A percentile compares a stretch with the other conserved stretches of the same genome.
Evolutionary conservation across 2,797 vertebrate genomes (phyloP).

Genomic region (Brachyalestes nurse): DNA sequence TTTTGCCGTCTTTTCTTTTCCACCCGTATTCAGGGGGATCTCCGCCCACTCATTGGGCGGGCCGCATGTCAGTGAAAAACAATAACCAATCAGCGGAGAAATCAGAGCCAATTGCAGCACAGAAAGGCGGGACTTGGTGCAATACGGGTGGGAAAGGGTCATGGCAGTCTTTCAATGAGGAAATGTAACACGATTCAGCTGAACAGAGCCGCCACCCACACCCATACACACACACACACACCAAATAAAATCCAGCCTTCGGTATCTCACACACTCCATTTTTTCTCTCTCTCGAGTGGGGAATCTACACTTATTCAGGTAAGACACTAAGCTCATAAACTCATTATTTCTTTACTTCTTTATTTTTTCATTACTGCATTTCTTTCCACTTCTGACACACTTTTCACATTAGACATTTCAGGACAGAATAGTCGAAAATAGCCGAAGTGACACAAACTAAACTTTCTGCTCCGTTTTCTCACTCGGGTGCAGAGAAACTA

Average conservation of each 20-base stretch:
- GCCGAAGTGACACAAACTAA: no score
- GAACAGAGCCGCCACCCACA: background rate
- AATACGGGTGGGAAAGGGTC: slow-evolving; percentile 11
- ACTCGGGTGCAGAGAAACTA: no score
- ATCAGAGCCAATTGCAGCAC: background rate
- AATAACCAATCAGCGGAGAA: background rate
- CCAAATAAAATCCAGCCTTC: background rate
- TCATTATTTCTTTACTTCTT: background rate
- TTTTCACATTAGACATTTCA: no score
- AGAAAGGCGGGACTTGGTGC: background rate
- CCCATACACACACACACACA: slow-evolving; percentile 5
- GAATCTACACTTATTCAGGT: slow-evolving; percentile 11
- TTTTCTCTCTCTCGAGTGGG: background rate
- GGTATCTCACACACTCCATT: background rate
- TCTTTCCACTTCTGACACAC: background rate
- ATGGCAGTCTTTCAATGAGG: slow-evolving; percentile 27
- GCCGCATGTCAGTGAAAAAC: no score
- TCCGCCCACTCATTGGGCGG: no score
- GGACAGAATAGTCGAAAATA: no score
- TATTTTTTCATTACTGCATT: background rate
- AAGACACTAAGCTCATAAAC: background rate
- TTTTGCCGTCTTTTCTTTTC: no score
- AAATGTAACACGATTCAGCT: slow-evolving; percentile 31
- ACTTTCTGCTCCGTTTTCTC: no score
- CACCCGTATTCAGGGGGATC: no score